A percentile compares a stretch with the other conserved stretches of the same genome.
phyloP scores from a whole-genome alignment of 2,113 vertebrate species.

The Ammospiza nelsoni region DNA sequence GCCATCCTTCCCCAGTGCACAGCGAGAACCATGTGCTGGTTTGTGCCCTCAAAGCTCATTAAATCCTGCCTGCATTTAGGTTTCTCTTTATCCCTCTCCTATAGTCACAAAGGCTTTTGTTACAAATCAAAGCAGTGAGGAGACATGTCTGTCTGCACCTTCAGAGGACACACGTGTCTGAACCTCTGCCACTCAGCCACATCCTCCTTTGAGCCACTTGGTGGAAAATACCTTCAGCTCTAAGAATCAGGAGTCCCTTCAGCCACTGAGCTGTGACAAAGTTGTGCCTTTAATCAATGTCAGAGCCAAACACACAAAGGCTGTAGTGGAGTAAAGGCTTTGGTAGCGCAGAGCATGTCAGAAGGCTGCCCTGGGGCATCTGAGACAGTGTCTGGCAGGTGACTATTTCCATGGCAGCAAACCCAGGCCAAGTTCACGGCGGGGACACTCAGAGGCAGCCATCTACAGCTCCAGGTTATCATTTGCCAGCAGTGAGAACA shows the following conservation, averaged over 20 bases:
- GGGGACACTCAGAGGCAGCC: background rate
- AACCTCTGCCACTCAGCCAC: background rate
- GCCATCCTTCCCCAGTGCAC: background rate
- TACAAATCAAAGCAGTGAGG: background rate
- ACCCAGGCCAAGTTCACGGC: fast-evolving
- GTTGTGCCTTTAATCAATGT: background rate
- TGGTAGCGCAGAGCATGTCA: background rate
- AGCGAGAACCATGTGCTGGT: fast-evolving
- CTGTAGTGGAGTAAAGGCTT: background rate
- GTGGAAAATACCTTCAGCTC: background rate
- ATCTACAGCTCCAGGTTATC: background rate
- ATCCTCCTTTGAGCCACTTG: background rate
- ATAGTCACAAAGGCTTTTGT: background rate
- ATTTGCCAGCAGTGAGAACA: background rate
- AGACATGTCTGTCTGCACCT: background rate
- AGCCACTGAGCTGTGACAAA: background rate
- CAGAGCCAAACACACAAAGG: background rate
- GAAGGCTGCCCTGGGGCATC: background rate
- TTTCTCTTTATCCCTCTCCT: background rate
- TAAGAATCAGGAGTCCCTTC: background rate
- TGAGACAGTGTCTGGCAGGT: background rate
- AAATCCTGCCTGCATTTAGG: background rate
- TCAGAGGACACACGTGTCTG: background rate
- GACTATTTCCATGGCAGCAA: background rate
- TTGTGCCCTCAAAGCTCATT: background rate